phyloP scores from a whole-genome alignment of 2,797 vertebrate genomes.

The Coilia nasus region DNA sequence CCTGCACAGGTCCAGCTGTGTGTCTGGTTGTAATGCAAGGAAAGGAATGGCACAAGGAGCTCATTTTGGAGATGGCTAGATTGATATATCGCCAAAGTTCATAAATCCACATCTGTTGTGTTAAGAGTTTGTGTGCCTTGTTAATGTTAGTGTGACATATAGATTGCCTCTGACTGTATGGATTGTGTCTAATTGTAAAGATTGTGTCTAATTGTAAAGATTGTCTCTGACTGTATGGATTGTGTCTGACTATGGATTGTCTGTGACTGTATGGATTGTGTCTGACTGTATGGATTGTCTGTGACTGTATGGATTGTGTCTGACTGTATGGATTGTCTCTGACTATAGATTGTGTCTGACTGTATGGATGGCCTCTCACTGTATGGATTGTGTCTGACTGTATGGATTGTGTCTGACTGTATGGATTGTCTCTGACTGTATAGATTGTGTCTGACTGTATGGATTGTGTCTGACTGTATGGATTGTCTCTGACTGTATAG shows the following conservation, averaged over 20 bases:
- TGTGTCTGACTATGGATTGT: slow-evolving; percentile 48
- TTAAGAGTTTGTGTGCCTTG: background rate
- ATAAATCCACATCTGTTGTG: too few relatives aligned
- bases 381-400: too few relatives aligned
- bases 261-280: too few relatives aligned
- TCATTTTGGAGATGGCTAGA: too few relatives aligned
- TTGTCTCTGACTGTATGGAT: slow-evolving; percentile 43
- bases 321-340: slow-evolving; percentile 47
- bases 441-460: slow-evolving; percentile 29
- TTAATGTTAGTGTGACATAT: background rate
- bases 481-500: too few relatives aligned
- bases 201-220: too few relatives aligned
- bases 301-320: too few relatives aligned
- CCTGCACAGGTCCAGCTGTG: too few relatives aligned
- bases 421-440: too few relatives aligned
- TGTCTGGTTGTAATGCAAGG: background rate
- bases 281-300: slow-evolving; percentile 46
- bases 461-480: slow-evolving; percentile 44
- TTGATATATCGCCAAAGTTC: too few relatives aligned
- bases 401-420: slow-evolving; percentile 44
- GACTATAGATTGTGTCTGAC: too few relatives aligned
- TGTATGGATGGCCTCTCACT: slow-evolving; percentile 47
- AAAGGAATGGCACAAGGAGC: background rate
- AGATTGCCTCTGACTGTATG: slow-evolving; percentile 16
- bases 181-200: slow-evolving; percentile 74